Evolutionary conservation across 30 jellyfish, hydroid and myxozoan genomes (phyloP).

Genomic region (Nemopilema nomurai): DNA sequence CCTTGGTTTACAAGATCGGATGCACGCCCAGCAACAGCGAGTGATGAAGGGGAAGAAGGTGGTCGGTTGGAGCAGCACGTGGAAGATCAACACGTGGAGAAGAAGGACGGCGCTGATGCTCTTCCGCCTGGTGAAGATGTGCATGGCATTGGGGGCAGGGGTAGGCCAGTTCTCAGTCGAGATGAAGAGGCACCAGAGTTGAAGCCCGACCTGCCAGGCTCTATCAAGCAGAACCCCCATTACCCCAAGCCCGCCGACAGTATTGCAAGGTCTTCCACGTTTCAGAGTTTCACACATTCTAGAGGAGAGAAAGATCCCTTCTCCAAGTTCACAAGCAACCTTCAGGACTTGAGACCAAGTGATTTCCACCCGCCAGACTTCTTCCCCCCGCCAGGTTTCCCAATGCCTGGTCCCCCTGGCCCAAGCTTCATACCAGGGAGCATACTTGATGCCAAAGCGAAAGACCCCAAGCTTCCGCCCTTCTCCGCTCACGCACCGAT

Average conservation of each 20-base stretch:
- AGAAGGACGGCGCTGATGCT: not conserved
- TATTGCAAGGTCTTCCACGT: conserved; percentile 15
- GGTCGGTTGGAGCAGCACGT: not conserved
- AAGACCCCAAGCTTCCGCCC: conserved; percentile 11
- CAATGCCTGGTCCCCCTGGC: conserved; percentile 43
- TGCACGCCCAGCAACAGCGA: too few species aligned
- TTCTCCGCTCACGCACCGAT: conserved; percentile 32
- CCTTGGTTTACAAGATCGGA: conserved; percentile 4
- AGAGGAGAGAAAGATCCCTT: conserved; percentile 43
- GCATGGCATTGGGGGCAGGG: not conserved
- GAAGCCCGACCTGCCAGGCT: not conserved
- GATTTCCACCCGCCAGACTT: conserved; percentile 47
- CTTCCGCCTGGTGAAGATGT: not conserved
- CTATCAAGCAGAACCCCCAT: not conserved
- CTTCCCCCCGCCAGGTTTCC: conserved; percentile 48
- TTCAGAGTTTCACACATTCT: conserved; percentile 14
- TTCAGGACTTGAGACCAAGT: conserved; percentile 44
- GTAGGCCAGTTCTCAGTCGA: not conserved
- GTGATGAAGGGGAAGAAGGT: not conserved
- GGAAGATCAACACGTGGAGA: not conserved
- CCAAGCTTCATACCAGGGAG: conserved; percentile 56
- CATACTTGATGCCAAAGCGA: conserved; percentile 35
- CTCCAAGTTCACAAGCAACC: conserved; percentile 30
- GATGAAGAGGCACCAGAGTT: not conserved
- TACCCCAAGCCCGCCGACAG: not conserved